Conservation (phyloP, 2,888 invertebrate genomes). For the Acanthosepion pharaonis region DNA sequence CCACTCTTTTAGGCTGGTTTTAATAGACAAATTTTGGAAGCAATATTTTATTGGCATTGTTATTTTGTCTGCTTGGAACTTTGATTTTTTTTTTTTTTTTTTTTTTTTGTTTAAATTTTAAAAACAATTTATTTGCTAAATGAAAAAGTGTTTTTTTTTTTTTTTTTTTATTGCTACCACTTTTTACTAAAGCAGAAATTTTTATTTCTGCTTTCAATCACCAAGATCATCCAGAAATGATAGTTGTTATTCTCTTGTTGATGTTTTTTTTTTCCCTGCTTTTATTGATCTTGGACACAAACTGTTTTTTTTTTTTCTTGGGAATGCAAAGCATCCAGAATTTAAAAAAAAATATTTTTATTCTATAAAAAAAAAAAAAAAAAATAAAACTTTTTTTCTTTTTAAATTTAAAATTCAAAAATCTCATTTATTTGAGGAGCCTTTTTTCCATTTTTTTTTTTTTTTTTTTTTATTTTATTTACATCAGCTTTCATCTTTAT, state of each 20-base stretch:
- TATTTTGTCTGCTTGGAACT: neutral
- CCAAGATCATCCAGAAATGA: neutral
- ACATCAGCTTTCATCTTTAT: neutral
- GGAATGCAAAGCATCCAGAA: neutral
- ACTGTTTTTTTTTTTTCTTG: neutral
- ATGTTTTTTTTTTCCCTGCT: neutral
- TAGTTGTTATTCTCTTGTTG: neutral
- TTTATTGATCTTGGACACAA: slow-evolving; percentile 4
- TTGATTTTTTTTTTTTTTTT: neutral
- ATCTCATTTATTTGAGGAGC: neutral
- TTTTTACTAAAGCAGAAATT: neutral
- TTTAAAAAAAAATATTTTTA: neutral
- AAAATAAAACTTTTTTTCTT: neutral
- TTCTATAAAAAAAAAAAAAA: neutral
- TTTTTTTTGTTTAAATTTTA: neutral
- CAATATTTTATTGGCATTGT: neutral
- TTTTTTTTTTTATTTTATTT: neutral
- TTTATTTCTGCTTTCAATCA: neutral
- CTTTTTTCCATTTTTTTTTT: neutral
- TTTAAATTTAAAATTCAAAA: neutral
- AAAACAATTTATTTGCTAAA: neutral
- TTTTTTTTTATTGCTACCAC: neutral
- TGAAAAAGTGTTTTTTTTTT: neutral
- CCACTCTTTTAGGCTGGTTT: neutral
- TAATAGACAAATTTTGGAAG: neutral